Evolutionary conservation across 2,113 vertebrate species (phyloP).

Genomic region (Microtus montanus): DNA sequence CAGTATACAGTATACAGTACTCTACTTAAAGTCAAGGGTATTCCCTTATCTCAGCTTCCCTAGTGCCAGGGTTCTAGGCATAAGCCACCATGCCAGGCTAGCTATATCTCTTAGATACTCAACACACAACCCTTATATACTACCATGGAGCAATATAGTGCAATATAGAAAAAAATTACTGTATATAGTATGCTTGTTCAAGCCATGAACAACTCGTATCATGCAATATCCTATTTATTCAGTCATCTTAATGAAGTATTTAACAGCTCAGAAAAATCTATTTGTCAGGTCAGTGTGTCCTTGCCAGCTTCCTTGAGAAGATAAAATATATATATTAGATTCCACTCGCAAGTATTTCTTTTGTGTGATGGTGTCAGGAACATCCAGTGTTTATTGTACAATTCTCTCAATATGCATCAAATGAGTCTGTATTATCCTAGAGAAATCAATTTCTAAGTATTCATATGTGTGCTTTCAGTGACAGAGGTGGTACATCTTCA

Average conservation of each 20-base stretch:
- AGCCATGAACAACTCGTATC: neutral
- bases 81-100: neutral
- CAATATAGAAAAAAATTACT: neutral
- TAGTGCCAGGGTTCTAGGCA: neutral
- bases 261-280: constrained; percentile 31
- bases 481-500: neutral
- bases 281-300: constrained; percentile 50
- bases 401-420: neutral
- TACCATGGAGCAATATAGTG: neutral
- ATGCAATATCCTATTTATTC: constrained; percentile 35
- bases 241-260: constrained; percentile 40
- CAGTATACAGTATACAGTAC: neutral
- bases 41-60: neutral
- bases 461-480: neutral
- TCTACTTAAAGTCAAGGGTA: neutral
- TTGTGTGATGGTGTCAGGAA: constrained; percentile 17
- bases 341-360: constrained; percentile 36
- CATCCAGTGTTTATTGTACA: constrained; percentile 29
- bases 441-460: constrained; percentile 3
- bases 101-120: neutral
- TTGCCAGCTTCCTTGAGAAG: constrained; percentile 42
- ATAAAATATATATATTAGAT: constrained; percentile 39
- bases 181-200: neutral
- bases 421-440: neutral
- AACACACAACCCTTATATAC: neutral